Evolutionary conservation across 2,113 vertebrate species (phyloP).

Genomic region (Dromas ardeola): DNA sequence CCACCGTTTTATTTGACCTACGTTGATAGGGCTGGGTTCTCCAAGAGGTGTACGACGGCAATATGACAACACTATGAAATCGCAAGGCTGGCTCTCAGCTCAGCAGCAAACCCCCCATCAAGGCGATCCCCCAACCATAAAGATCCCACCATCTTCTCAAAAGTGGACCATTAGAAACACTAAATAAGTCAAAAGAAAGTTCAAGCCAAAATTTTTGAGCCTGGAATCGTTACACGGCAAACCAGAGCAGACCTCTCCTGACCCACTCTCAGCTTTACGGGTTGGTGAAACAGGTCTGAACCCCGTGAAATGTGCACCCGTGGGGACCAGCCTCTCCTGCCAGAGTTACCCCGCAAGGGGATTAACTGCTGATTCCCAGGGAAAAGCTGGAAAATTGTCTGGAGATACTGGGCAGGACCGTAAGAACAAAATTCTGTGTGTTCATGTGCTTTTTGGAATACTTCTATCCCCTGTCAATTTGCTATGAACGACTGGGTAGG

Average conservation of each 20-base stretch:
- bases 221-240: rapidly evolving
- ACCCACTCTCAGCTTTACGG: too few species aligned
- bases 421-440: neutral
- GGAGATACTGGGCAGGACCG: neutral
- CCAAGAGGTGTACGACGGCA: too few species aligned
- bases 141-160: neutral
- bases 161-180: neutral
- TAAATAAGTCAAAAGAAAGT: neutral
- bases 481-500: neutral
- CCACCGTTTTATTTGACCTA: neutral
- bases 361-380: neutral
- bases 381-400: neutral
- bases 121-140: neutral
- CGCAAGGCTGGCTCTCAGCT: neutral
- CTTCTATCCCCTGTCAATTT: neutral
- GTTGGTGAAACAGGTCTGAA: neutral
- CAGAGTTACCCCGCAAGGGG: too few species aligned
- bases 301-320: rapidly evolving
- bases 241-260: neutral
- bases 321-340: rapidly evolving
- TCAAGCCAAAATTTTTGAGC: neutral
- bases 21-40: neutral
- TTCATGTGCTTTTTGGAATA: neutral
- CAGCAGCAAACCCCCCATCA: neutral
- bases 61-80: neutral